Conservation (phyloP, 1,140 invertebrate species). For the Teleopsis dalmanni region DNA sequence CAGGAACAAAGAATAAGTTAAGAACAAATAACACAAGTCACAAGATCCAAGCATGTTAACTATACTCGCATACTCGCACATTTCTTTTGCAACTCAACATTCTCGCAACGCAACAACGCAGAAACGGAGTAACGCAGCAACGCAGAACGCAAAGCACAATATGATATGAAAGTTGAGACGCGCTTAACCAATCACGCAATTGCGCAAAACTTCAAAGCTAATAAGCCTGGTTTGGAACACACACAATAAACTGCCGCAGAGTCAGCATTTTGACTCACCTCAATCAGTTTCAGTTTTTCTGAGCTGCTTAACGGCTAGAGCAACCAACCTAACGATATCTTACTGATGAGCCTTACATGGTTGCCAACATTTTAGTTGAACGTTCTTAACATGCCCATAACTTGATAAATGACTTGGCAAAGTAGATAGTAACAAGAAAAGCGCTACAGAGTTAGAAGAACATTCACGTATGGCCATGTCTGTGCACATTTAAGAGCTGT, state of each 20-base stretch:
- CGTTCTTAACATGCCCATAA: neutral
- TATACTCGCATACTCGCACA: too few relatives aligned
- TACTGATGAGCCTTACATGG: too few relatives aligned
- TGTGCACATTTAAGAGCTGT: neutral
- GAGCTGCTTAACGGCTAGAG: too few relatives aligned
- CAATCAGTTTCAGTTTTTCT: too few relatives aligned
- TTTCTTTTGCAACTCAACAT: too few relatives aligned
- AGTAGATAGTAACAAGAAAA: conserved; percentile 7
- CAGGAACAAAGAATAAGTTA: too few relatives aligned
- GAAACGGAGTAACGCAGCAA: too few relatives aligned
- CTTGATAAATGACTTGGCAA: conserved; percentile 8
- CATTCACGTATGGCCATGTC: neutral
- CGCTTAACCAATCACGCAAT: conserved; percentile 38
- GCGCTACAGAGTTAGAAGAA: neutral
- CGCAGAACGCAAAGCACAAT: neutral
- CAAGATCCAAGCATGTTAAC: too few relatives aligned
- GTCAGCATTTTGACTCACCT: too few relatives aligned
- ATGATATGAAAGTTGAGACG: conserved; percentile 18
- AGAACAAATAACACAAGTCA: too few relatives aligned
- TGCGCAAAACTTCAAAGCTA: conserved; percentile 42
- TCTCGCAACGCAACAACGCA: too few relatives aligned
- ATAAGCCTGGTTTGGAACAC: conserved; percentile 15
- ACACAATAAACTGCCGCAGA: neutral
- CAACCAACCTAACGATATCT: too few relatives aligned
- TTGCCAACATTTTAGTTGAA: neutral